Conservation (phyloP, 2,888 invertebrate species). For the Cheilosia impressa region DNA sequence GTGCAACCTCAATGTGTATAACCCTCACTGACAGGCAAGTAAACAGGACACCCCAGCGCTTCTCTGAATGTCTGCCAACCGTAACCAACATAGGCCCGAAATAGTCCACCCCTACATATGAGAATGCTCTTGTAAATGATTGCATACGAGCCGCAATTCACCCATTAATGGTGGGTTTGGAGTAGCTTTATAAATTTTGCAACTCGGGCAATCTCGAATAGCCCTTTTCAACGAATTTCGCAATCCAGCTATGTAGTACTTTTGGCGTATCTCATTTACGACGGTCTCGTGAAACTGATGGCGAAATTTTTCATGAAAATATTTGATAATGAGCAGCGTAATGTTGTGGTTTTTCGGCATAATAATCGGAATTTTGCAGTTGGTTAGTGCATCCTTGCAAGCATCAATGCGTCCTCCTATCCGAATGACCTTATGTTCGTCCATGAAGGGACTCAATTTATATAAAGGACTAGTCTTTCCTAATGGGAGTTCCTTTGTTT, state of each 20-base stretch:
- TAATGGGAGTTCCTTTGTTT: too few species aligned
- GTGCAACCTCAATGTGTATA: conserved; percentile 50
- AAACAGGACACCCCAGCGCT: conserved; percentile 57
- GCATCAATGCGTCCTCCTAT: too few species aligned
- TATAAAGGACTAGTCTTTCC: too few species aligned
- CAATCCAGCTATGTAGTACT: conserved; percentile 33
- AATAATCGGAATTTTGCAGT: too few species aligned
- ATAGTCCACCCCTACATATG: too few species aligned
- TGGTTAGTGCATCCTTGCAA: too few species aligned
- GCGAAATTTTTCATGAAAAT: neutral
- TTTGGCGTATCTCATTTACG: conserved; percentile 20
- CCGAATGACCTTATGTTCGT: too few species aligned
- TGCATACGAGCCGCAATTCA: too few species aligned
- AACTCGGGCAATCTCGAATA: too few species aligned
- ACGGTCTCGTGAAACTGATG: conserved; percentile 25
- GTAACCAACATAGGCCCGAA: conserved; percentile 48
- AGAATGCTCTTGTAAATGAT: too few species aligned
- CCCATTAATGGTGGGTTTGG: neutral
- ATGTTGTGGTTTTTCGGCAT: too few species aligned
- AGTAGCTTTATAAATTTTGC: neutral
- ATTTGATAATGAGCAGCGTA: neutral
- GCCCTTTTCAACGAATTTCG: conserved; percentile 24
- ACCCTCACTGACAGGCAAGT: conserved; percentile 65
- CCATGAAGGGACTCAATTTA: too few species aligned
- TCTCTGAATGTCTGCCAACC: conserved; percentile 31